Percentiles rank a stretch among this genome's conserved stretches.
Evolutionary conservation across 64 coral and sea anemone species (phyloP).

Genomic region (Actinia tenebrosa): DNA sequence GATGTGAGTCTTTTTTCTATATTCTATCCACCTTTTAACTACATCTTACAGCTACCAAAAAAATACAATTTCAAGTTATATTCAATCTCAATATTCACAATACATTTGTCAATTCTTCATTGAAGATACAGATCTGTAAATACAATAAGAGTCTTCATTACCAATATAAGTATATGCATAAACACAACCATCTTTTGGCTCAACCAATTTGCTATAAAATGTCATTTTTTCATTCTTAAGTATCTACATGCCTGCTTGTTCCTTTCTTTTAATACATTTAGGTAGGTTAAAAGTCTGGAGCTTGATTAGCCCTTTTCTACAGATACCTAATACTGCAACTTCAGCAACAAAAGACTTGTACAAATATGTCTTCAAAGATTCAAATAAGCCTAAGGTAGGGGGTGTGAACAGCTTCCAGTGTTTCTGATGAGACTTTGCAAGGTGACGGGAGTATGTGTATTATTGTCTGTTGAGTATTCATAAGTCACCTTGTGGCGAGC

Average conservation of each 20-base stretch:
- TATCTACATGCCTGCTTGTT: not conserved
- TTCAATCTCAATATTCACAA: not conserved
- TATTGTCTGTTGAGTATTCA: not conserved
- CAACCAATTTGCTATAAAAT: not conserved
- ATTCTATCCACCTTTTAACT: not conserved
- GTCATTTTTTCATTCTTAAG: not conserved
- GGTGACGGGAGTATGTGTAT: not conserved
- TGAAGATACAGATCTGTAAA: conserved; percentile 2
- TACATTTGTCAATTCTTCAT: not conserved
- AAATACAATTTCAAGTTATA: not conserved
- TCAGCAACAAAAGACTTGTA: not conserved
- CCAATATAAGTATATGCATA: not conserved
- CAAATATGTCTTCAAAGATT: not conserved
- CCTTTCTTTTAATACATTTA: no score
- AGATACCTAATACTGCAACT: not conserved
- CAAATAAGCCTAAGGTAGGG: not conserved
- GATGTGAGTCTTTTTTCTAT: not conserved
- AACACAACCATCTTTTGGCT: not conserved
- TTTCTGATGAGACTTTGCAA: not conserved
- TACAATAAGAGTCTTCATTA: not conserved
- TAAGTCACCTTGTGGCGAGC: conserved; percentile 31
- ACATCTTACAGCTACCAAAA: not conserved
- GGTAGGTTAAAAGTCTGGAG: no score
- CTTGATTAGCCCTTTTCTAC: no score
- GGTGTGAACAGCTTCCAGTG: not conserved